Percentiles rank a stretch among this genome's conserved stretches.
Evolutionary conservation across 2,113 vertebrate genomes (phyloP).

Genomic region (Tor tambroides): DNA sequence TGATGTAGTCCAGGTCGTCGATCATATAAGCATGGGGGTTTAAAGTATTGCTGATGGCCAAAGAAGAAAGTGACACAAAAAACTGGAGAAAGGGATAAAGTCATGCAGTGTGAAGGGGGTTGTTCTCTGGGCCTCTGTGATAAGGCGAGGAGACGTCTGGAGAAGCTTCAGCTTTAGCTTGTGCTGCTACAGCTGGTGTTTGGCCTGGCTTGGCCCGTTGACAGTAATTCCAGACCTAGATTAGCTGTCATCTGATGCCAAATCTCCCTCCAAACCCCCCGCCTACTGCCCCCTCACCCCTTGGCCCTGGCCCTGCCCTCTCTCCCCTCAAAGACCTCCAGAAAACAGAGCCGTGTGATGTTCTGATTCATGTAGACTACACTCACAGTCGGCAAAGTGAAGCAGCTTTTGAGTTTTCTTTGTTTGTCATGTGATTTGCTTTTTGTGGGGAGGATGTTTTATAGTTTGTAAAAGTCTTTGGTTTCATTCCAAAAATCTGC

Average conservation of each 20-base stretch:
- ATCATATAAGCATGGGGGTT: constrained; percentile 14
- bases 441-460: not conserved
- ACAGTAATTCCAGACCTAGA: constrained; percentile 64
- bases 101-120: constrained; percentile 25
- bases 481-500: constrained; percentile 2
- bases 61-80: constrained; percentile 34
- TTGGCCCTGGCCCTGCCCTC: not conserved
- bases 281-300: constrained; percentile 13
- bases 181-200: constrained; percentile 53
- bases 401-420: not conserved
- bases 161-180: constrained; percentile 27
- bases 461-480: not conserved
- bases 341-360: not conserved
- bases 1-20: not conserved
- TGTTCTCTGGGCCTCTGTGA: constrained; percentile 56
- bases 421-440: not conserved
- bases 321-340: constrained; percentile 26
- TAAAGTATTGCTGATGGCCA: constrained; percentile 44
- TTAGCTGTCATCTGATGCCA: constrained; percentile 63
- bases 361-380: not conserved
- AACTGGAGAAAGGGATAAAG: constrained; percentile 32
- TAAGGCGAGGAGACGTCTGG: constrained; percentile 52
- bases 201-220: constrained; percentile 46
- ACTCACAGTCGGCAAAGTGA: not conserved
- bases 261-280: constrained; percentile 43